Evolutionary conservation across 2,113 vertebrate genomes (phyloP).

Genomic region (Chloebia gouldiae): DNA sequence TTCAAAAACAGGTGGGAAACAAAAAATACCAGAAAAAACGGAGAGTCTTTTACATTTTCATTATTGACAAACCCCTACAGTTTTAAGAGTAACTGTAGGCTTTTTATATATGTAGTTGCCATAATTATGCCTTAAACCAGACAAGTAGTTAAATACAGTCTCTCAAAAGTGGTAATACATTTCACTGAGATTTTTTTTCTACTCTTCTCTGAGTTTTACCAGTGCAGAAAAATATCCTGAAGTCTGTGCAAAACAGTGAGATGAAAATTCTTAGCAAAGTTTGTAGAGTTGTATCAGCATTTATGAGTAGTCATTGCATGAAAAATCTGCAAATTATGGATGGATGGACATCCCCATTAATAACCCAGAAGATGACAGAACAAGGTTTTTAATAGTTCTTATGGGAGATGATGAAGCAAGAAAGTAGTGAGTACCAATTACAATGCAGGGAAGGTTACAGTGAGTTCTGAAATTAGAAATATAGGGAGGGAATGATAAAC

Average conservation of each 20-base stretch:
- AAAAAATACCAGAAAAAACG: neutral
- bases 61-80: fast-evolving
- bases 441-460: neutral
- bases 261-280: neutral
- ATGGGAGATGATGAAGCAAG: neutral
- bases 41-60: fast-evolving
- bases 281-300: neutral
- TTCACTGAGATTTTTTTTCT: neutral
- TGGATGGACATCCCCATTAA: neutral
- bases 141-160: neutral
- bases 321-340: neutral
- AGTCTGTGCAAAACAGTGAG: neutral
- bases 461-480: constrained; percentile 2
- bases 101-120: neutral
- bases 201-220: neutral
- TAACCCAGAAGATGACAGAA: neutral
- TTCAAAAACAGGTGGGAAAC: neutral
- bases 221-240: neutral
- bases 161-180: neutral
- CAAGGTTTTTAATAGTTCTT: neutral
- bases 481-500: neutral
- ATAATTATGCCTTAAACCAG: neutral
- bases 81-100: neutral
- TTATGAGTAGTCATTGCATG: neutral
- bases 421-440: neutral